Percentiles rank a stretch among this genome's conserved stretches.
Evolutionary conservation across 2,888 invertebrate genomes (phyloP).

Genomic region (Lottia scabra): DNA sequence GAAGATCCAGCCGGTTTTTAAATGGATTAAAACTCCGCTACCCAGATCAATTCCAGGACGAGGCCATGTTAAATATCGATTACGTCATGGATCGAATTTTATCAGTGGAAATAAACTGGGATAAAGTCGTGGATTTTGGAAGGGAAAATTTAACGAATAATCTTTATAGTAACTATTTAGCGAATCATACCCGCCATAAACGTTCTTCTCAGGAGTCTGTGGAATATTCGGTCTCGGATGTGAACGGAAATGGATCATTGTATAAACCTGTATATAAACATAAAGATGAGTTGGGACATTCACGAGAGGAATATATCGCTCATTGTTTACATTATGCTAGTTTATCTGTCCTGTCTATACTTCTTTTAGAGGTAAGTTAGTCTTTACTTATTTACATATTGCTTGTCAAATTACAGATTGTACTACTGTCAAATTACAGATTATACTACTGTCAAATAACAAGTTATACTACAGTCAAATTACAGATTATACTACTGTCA

Average conservation of each 20-base stretch:
- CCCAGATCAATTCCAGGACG: conserved; percentile 18
- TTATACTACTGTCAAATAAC: no score
- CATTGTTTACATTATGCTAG: conserved; percentile 40
- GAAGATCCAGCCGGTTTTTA: conserved; percentile 27
- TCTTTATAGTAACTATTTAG: background rate
- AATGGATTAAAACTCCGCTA: conserved; percentile 20
- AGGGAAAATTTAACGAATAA: background rate
- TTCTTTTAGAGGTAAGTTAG: conserved; percentile 35
- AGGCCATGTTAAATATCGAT: conserved; percentile 18
- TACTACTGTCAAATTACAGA: no score
- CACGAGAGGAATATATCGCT: conserved; percentile 29
- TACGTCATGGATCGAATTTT: conserved; percentile 9
- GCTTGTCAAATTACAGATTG: no score
- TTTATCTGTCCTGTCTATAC: conserved; percentile 31
- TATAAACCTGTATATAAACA: background rate
- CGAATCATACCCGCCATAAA: background rate
- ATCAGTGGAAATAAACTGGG: background rate
- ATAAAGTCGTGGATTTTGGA: background rate
- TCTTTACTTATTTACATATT: no score
- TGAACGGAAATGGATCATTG: background rate
- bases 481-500: no score
- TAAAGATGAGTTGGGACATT: conserved; percentile 7
- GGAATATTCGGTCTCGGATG: background rate
- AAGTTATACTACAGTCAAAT: no score
- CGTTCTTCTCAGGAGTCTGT: background rate